Conservation (phyloP, 2,888 invertebrate species). For the Parnassius mnemosyne region DNA sequence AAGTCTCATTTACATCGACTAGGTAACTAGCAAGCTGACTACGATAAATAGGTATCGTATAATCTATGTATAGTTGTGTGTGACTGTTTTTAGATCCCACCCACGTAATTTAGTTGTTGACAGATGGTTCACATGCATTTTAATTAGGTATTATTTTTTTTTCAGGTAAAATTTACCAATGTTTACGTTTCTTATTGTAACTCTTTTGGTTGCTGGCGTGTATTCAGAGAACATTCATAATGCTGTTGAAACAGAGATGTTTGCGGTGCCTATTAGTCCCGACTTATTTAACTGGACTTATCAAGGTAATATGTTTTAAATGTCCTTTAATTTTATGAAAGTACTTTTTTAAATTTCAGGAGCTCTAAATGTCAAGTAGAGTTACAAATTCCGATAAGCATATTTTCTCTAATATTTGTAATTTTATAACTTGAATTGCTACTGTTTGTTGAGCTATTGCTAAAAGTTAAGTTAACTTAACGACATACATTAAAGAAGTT, state of each 20-base stretch:
- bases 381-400: too few species aligned
- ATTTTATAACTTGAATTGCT: too few species aligned
- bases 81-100: not conserved
- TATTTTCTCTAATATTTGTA: too few species aligned
- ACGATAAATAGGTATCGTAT: too few species aligned
- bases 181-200: slow-evolving; percentile 29
- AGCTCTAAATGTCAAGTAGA: too few species aligned
- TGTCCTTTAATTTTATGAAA: slow-evolving; percentile 10
- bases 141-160: slow-evolving; percentile 21
- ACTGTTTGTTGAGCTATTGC: too few species aligned
- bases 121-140: not conserved
- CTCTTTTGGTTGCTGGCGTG: slow-evolving; percentile 36
- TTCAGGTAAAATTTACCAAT: slow-evolving; percentile 36
- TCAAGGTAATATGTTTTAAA: slow-evolving; percentile 70
- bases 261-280: slow-evolving; percentile 88
- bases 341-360: not conserved
- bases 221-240: slow-evolving; percentile 59
- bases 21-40: too few species aligned
- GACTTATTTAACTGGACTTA: slow-evolving; percentile 90
- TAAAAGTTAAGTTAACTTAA: too few species aligned
- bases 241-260: slow-evolving; percentile 87
- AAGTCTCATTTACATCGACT: not conserved
- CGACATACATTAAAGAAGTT: too few species aligned
- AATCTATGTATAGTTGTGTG: too few species aligned
- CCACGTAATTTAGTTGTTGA: slow-evolving; percentile 4